Percentiles rank a stretch among this genome's conserved stretches.
Conservation (phyloP, 2,113 vertebrate species). For the Antigone vipio region DNA sequence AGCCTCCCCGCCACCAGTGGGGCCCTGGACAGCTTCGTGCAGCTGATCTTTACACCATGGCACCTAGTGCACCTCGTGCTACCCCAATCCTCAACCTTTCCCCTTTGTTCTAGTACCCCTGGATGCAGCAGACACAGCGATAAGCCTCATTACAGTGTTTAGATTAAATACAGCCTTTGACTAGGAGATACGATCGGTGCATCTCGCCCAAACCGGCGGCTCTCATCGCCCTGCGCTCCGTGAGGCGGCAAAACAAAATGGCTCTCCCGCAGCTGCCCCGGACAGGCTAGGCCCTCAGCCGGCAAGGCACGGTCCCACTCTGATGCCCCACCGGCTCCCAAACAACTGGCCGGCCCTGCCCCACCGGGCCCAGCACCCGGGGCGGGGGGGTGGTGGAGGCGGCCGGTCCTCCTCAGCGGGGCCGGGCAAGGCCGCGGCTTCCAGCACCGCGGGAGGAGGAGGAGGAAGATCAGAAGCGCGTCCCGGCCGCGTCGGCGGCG, state of each 20-base stretch:
- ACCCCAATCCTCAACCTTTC: accelerated
- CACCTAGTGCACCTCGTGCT: accelerated
- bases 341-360: too few relatives aligned
- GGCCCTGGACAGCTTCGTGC: accelerated
- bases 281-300: neutral
- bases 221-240: too few relatives aligned
- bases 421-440: neutral
- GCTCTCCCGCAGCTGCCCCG: neutral
- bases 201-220: neutral
- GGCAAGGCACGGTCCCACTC: neutral
- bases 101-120: accelerated
- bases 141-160: accelerated
- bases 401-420: neutral
- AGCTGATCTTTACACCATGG: accelerated
- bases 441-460: neutral
- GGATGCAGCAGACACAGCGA: accelerated
- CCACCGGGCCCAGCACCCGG: neutral
- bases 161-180: neutral
- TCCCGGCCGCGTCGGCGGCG: too few relatives aligned
- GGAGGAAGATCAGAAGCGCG: too few relatives aligned
- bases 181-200: neutral
- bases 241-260: neutral
- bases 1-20: neutral
- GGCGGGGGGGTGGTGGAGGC: too few relatives aligned
- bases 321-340: too few relatives aligned